Conservation (phyloP, 2,888 invertebrate genomes). For the Congeria kusceri region DNA sequence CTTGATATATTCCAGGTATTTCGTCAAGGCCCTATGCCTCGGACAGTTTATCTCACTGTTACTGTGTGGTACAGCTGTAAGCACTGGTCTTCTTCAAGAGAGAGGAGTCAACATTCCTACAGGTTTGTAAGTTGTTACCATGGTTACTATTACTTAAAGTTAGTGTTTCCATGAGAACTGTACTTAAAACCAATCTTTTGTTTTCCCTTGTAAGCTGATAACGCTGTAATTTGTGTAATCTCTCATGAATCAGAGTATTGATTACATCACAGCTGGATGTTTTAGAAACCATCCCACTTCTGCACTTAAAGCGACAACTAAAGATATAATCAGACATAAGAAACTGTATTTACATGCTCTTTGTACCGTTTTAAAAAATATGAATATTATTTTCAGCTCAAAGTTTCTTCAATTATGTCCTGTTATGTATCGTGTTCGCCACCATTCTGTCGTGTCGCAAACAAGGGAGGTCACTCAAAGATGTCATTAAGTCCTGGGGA, state of each 20-base stretch:
- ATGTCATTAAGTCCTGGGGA: conserved; percentile 89
- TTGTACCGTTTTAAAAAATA: no score
- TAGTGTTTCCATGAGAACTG: no score
- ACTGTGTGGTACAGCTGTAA: conserved; percentile 90
- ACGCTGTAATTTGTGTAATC: no score
- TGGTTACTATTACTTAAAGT: no score
- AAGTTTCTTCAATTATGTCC: conserved; percentile 92
- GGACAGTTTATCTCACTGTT: conserved; percentile 91
- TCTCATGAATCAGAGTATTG: no score
- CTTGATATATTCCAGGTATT: conserved; percentile 80
- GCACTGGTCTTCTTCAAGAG: conserved; percentile 85
- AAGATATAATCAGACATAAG: no score
- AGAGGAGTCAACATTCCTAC: conserved; percentile 91
- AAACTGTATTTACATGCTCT: no score
- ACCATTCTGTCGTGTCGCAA: conserved; percentile 90
- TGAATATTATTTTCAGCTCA: conserved; percentile 89
- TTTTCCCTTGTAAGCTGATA: no score
- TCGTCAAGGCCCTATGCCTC: conserved; percentile 81
- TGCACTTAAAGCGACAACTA: no score
- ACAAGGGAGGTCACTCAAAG: conserved; percentile 88
- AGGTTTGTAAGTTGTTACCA: conserved; percentile 84
- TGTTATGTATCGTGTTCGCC: conserved; percentile 91
- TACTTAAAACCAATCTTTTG: no score
- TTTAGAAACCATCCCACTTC: no score
- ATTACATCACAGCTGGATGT: no score